These are phyloP conservation scores for Megaceryle alcyon DNA, from an alignment of 2,797 vertebrate species.

Conservation along the genomic window DNA sequence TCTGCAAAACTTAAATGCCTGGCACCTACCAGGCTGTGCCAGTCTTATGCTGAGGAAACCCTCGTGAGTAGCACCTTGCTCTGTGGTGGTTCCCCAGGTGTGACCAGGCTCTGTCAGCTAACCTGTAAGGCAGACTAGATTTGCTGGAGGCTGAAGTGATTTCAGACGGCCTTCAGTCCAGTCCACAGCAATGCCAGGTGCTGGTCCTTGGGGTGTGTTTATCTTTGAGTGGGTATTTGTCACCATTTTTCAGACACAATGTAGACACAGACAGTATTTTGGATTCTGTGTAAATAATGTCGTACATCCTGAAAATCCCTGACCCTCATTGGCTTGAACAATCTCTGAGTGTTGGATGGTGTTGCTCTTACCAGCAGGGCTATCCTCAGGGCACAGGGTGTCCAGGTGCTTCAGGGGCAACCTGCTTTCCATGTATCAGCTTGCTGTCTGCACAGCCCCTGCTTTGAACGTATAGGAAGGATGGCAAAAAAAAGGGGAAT, in stretches of 20 bases:
- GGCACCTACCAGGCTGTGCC: not conserved
- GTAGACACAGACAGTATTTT: not conserved
- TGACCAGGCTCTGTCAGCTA: not conserved
- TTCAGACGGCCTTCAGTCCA: not conserved
- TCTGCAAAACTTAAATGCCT: not conserved
- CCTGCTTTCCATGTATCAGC: fast-evolving
- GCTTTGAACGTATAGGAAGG: not conserved
- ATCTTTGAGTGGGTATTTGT: not conserved
- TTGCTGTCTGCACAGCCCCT: not conserved
- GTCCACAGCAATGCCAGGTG: not conserved
- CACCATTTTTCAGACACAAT: fast-evolving
- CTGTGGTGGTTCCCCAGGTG: fast-evolving
- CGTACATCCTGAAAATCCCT: not conserved
- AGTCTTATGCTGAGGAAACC: fast-evolving
- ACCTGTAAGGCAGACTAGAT: fast-evolving
- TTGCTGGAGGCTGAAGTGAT: not conserved
- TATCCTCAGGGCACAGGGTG: not conserved
- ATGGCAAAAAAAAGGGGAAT: not conserved
- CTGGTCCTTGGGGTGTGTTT: not conserved
- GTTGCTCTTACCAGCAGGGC: not conserved
- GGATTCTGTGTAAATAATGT: not conserved
- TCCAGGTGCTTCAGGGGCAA: not conserved
- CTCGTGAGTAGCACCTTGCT: fast-evolving
- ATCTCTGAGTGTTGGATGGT: not conserved
- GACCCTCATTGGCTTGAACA: not conserved